These are phyloP conservation scores for Plotosus lineatus DNA, from an alignment of 2,113 vertebrate genomes.

Conservation along the genomic window DNA sequence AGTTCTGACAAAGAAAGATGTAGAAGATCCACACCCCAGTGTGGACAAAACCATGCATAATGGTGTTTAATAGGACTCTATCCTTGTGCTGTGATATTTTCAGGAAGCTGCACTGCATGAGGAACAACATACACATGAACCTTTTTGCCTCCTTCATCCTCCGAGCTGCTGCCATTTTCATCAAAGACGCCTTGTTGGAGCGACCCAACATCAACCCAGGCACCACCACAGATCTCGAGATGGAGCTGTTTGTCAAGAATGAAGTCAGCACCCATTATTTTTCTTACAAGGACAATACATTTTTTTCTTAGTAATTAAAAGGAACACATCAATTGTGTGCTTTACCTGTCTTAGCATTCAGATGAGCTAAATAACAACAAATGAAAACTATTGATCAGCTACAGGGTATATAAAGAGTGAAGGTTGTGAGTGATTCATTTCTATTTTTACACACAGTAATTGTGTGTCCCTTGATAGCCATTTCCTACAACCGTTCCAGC, in stretches of 20 bases:
- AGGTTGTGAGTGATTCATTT: not conserved
- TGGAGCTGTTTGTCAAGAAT: slow-evolving; percentile 68
- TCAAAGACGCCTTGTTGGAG: slow-evolving; percentile 79
- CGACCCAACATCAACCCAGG: slow-evolving; percentile 58
- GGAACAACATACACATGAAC: slow-evolving; percentile 97
- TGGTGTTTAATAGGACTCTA: not conserved
- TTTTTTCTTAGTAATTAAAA: too few relatives aligned
- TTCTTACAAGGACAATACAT: not conserved
- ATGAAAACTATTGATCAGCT: not conserved
- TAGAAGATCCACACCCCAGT: not conserved
- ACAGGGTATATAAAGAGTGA: too few relatives aligned
- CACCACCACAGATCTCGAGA: slow-evolving; percentile 63
- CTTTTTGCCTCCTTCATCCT: slow-evolving; percentile 95
- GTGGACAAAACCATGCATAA: not conserved
- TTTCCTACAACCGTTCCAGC: not conserved
- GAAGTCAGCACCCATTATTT: slow-evolving; percentile 57
- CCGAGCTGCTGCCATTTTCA: slow-evolving; percentile 85
- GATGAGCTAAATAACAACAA: not conserved
- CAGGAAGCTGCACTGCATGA: slow-evolving; percentile 94
- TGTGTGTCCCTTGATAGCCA: not conserved
- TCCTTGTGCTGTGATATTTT: not conserved
- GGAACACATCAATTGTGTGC: not conserved
- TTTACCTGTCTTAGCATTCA: not conserved
- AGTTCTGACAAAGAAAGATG: too few relatives aligned
- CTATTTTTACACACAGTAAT: not conserved